phyloP scores from a whole-genome alignment of 2,113 vertebrate genomes.

The Himantopus leucocephalus region DNA sequence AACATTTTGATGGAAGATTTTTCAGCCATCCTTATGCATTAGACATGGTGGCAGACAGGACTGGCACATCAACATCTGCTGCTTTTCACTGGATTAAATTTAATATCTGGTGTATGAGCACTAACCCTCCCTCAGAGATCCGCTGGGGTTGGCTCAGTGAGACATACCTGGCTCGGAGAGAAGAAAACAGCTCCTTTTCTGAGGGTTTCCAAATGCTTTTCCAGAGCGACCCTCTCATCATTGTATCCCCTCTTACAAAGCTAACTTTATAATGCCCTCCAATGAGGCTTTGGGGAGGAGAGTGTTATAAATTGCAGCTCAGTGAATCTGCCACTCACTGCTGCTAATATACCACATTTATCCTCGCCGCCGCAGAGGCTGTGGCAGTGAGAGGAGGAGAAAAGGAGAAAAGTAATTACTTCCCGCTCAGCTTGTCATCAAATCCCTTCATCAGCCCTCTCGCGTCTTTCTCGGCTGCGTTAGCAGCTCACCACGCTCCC shows the following conservation, averaged over 20 bases:
- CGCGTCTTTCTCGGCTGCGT: background rate
- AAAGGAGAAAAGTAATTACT: conserved; percentile 41
- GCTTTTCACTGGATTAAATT: conserved; percentile 24
- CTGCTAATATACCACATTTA: conserved; percentile 16
- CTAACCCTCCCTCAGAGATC: background rate
- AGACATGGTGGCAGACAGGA: background rate
- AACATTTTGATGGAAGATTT: conserved; percentile 40
- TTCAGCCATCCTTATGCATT: conserved; percentile 18
- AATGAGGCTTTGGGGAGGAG: background rate
- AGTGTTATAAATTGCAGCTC: background rate
- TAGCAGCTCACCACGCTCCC: rapidly evolving
- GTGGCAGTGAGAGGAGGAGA: background rate
- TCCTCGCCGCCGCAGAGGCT: background rate
- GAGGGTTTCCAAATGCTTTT: background rate
- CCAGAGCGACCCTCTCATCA: background rate
- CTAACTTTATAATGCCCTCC: background rate
- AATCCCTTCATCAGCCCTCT: conserved; percentile 7
- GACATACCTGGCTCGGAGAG: background rate
- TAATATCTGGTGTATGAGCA: background rate
- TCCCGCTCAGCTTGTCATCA: conserved; percentile 27
- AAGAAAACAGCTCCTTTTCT: background rate
- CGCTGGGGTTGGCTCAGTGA: background rate
- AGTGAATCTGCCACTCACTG: conserved; percentile 15
- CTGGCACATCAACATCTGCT: conserved; percentile 26
- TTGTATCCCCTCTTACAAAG: background rate